phyloP scores from a whole-genome alignment of 2,888 invertebrate genomes.

The Diogma glabrata region DNA sequence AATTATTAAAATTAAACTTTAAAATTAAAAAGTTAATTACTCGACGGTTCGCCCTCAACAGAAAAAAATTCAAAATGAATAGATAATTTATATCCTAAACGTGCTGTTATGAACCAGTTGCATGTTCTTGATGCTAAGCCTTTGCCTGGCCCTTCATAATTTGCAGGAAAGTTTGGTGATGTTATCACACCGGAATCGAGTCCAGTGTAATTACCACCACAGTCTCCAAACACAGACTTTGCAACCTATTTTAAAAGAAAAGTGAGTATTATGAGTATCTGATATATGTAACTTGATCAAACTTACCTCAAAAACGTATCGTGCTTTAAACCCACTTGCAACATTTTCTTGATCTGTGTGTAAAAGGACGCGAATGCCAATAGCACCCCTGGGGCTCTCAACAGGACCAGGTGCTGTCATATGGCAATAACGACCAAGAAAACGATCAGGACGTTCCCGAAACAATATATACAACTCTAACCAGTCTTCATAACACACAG shows the following conservation, averaged over 20 bases:
- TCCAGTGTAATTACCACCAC: constrained; percentile 82
- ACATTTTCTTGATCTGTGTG: constrained; percentile 80
- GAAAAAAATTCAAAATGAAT: constrained; percentile 85
- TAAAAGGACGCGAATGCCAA: constrained; percentile 76
- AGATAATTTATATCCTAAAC: constrained; percentile 75
- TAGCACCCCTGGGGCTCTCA: constrained; percentile 80
- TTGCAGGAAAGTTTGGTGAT: constrained; percentile 82
- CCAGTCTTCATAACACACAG: constrained; percentile 85
- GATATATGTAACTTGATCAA: too few relatives aligned
- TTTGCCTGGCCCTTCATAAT: constrained; percentile 73
- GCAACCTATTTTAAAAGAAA: too few relatives aligned
- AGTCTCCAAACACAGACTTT: constrained; percentile 83
- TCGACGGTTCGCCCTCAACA: constrained; percentile 83
- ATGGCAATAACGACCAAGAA: constrained; percentile 87
- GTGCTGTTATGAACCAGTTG: constrained; percentile 91
- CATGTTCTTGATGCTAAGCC: constrained; percentile 80
- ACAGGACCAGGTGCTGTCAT: constrained; percentile 88
- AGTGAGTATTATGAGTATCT: too few relatives aligned
- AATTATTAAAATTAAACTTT: neutral
- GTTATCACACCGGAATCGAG: constrained; percentile 71
- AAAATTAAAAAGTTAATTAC: constrained; percentile 39
- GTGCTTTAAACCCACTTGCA: constrained; percentile 91
- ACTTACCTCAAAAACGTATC: constrained; percentile 72
- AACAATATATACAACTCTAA: constrained; percentile 86
- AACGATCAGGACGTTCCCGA: constrained; percentile 66